A percentile compares a stretch with the other conserved stretches of the same genome.
These are phyloP conservation scores for Salminus brasiliensis DNA, from an alignment of 2,113 vertebrate genomes.

Conservation along the genomic window DNA sequence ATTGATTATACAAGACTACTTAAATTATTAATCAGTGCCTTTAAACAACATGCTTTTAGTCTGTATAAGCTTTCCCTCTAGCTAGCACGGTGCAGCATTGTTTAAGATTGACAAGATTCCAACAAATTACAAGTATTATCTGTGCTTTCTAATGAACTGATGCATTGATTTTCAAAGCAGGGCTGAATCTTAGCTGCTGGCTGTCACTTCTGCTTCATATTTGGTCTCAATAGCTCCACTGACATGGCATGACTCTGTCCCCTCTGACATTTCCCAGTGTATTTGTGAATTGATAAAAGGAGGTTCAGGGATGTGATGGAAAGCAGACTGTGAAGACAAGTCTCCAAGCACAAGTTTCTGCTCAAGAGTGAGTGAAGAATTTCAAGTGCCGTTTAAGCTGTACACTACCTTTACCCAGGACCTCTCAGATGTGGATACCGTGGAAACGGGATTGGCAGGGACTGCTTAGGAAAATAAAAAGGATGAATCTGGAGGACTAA, in stretches of 20 bases:
- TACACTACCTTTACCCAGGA: neutral
- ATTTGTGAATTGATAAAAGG: neutral
- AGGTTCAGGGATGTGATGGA: neutral
- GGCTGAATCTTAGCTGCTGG: neutral
- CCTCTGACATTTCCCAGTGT: neutral
- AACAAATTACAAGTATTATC: no score
- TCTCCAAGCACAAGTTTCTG: neutral
- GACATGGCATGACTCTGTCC: conserved; percentile 12
- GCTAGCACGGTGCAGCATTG: no score
- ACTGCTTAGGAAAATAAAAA: neutral
- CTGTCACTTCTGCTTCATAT: conserved; percentile 8
- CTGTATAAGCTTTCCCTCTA: no score
- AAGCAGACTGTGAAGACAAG: neutral
- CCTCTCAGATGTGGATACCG: neutral
- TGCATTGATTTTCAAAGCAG: neutral
- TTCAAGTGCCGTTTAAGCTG: neutral
- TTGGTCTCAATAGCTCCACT: conserved; percentile 2
- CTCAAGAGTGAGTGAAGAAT: neutral
- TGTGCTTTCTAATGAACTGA: no score
- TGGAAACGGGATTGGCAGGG: conserved; percentile 1
- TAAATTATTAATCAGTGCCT: no score
- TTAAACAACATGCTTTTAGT: no score
- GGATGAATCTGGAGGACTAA: conserved; percentile 12
- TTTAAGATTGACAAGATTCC: no score
- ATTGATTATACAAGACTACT: no score